These are phyloP conservation scores for Nipponacmea schrenckii DNA, from an alignment of 2,888 invertebrate species.

Conservation along the genomic window DNA sequence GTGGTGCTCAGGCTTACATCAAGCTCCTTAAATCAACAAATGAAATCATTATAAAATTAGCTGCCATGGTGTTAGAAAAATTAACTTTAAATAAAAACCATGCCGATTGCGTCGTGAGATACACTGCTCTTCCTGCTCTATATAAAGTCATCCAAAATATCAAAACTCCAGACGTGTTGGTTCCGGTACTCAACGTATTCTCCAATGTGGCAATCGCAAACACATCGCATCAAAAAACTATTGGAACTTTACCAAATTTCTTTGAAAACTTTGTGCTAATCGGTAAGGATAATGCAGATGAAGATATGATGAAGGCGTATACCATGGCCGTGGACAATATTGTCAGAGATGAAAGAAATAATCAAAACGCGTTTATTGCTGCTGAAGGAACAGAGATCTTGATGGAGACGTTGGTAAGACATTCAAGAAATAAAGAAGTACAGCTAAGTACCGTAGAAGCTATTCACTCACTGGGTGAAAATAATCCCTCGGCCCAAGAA, in stretches of 20 bases:
- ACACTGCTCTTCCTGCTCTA: conserved; percentile 54
- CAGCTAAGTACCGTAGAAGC: conserved; percentile 64
- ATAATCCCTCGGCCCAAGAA: conserved; percentile 58
- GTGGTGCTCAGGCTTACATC: conserved; percentile 55
- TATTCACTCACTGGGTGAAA: conserved; percentile 57
- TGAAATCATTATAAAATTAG: conserved; percentile 49
- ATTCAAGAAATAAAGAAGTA: conserved; percentile 54
- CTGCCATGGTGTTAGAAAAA: conserved; percentile 53
- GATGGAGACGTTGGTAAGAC: conserved; percentile 39
- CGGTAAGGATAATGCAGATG: conserved; percentile 45
- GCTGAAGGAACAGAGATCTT: conserved; percentile 56
- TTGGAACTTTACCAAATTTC: conserved; percentile 45
- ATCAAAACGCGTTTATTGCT: conserved; percentile 59
- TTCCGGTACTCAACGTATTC: conserved; percentile 55
- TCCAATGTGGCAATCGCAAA: conserved; percentile 55
- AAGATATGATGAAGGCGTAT: conserved; percentile 51
- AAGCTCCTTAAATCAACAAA: conserved; percentile 51
- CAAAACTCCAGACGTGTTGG: conserved; percentile 55
- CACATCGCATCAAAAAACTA: conserved; percentile 43
- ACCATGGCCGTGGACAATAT: conserved; percentile 54
- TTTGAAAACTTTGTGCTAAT: conserved; percentile 34
- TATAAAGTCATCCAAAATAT: conserved; percentile 44
- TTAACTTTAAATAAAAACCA: conserved; percentile 48
- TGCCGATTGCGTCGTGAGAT: conserved; percentile 54
- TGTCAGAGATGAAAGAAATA: conserved; percentile 42